Evolutionary conservation across 1,140 invertebrate species (phyloP), one percentile per base, ranked within the genome.

Genomic region (Brachystomella parvula): DNA sequence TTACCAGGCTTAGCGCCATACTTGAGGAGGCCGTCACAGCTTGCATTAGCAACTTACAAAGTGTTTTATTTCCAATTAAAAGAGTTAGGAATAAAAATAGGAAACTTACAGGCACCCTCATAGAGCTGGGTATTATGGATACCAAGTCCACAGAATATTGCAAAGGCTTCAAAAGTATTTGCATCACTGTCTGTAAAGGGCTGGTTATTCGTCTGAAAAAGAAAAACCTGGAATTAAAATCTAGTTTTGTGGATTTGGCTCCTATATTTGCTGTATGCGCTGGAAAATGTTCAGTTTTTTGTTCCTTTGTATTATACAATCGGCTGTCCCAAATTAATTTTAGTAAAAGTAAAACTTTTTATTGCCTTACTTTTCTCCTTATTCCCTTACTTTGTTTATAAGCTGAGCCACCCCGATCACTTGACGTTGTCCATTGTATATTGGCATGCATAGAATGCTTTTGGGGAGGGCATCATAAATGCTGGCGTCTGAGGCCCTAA

Each of bases 71-170:
- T n/a, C n/a, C n/a, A n/a, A n/a, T n/a, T n/a, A n/a, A n/a, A n/a
- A n/a, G n/a, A n/a, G n/a, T n/a, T n/a, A 29, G 19, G 21, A 56
- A 56, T 9, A 63, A 9, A 33, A 61, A 33, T 2, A 44, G 21
- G 49, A 31, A 58, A 78, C 79, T 81, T 90, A 78, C 90, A 92
- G 21, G 91, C 92, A 68, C 90, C 92, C 77, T 97, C 94, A 78
- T 96, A 97, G 88, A 96, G 95, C 77, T 95, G 92, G 0, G 94
- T 96, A 76, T 98, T 97, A 78, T 96, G 92, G 63, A 98, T 97
- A 0, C 94, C 94, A 53, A 96, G 83, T 2, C 94, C 94, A 77
- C 93, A 96, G 78, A 97, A 98, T 67, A 97, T 96, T 32, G 93
- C 93, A 78, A 98, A 97, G 1, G 94, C 94, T 80, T 97, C 90